These are phyloP conservation scores for Enteromius radiatus DNA, from an alignment of 2,797 vertebrate species.

Conservation along the genomic window DNA sequence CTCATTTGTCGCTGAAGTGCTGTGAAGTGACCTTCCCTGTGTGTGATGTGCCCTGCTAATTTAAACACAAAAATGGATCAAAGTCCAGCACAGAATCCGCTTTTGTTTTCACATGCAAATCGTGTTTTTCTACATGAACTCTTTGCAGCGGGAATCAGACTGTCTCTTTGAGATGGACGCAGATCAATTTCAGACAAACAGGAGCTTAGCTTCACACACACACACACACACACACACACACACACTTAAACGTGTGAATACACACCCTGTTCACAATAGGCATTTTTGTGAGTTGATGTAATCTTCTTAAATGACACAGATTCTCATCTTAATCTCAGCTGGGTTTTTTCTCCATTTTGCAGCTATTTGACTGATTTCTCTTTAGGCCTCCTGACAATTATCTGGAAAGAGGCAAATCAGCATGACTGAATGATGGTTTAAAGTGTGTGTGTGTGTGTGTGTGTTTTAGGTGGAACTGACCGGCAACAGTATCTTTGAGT, in stretches of 20 bases:
- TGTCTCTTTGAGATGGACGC: slow-evolving; percentile 46
- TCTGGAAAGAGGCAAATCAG: neutral
- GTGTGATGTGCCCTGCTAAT: slow-evolving; percentile 64
- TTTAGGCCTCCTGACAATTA: neutral
- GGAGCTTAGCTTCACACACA: slow-evolving; percentile 52
- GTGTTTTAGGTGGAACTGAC: slow-evolving; percentile 90
- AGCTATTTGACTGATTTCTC: slow-evolving; percentile 15
- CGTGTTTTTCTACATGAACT: slow-evolving; percentile 60
- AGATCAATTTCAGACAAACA: slow-evolving; percentile 64
- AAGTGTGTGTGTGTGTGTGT: neutral
- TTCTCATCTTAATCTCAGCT: slow-evolving; percentile 54
- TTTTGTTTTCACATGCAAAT: slow-evolving; percentile 72
- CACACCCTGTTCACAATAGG: slow-evolving; percentile 42
- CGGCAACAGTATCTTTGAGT: slow-evolving; percentile 96
- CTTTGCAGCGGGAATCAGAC: slow-evolving; percentile 59
- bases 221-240: slow-evolving; percentile 22
- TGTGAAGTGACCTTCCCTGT: slow-evolving; percentile 61
- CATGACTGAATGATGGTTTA: neutral
- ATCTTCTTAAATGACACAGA: slow-evolving; percentile 57
- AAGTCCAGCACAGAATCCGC: slow-evolving; percentile 59
- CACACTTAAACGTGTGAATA: slow-evolving; percentile 10
- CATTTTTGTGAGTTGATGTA: slow-evolving; percentile 59
- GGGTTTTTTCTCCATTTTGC: slow-evolving; percentile 19
- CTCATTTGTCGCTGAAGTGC: slow-evolving; percentile 70
- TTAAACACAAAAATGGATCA: slow-evolving; percentile 68